Conservation (phyloP, 2,888 invertebrate species). For the Anarsia innoxiella region DNA sequence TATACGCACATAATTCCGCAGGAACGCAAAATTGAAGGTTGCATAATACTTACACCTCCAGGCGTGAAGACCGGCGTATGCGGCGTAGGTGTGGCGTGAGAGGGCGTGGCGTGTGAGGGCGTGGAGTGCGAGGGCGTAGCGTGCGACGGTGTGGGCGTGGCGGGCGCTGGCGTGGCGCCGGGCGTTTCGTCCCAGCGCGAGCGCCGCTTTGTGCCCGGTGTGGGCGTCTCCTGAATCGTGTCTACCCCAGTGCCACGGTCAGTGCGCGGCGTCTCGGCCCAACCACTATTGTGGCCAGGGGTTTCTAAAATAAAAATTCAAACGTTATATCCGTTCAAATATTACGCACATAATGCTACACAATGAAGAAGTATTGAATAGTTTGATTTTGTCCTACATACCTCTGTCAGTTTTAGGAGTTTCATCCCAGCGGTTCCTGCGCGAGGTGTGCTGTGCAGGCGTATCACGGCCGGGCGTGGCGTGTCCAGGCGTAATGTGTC, state of each 20-base stretch:
- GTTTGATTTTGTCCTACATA: too few species aligned
- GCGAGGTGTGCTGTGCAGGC: conserved; percentile 82
- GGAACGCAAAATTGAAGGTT: background rate
- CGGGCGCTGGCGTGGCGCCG: conserved; percentile 81
- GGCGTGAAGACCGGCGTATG: conserved; percentile 85
- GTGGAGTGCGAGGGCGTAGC: conserved; percentile 84
- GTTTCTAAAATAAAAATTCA: conserved; percentile 79
- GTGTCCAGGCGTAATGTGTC: conserved; percentile 89
- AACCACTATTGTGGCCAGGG: conserved; percentile 96
- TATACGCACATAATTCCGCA: background rate
- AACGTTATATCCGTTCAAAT: too few species aligned
- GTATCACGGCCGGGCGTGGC: conserved; percentile 90
- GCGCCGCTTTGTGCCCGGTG: conserved; percentile 95
- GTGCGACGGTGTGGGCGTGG: conserved; percentile 82
- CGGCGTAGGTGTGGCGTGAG: conserved; percentile 78
- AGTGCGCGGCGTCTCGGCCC: conserved; percentile 99
- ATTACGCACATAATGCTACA: too few species aligned
- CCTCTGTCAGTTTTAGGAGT: conserved; percentile 97
- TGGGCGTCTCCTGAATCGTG: conserved; percentile 92
- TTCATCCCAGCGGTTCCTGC: conserved; percentile 99
- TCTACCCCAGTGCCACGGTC: conserved; percentile 88
- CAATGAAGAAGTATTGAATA: too few species aligned
- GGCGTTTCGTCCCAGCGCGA: conserved; percentile 99
- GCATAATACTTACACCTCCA: conserved; percentile 81
- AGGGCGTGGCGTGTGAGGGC: conserved; percentile 83